phyloP scores from a whole-genome alignment of 2,888 invertebrate genomes.

The Cephus pygmeus region DNA sequence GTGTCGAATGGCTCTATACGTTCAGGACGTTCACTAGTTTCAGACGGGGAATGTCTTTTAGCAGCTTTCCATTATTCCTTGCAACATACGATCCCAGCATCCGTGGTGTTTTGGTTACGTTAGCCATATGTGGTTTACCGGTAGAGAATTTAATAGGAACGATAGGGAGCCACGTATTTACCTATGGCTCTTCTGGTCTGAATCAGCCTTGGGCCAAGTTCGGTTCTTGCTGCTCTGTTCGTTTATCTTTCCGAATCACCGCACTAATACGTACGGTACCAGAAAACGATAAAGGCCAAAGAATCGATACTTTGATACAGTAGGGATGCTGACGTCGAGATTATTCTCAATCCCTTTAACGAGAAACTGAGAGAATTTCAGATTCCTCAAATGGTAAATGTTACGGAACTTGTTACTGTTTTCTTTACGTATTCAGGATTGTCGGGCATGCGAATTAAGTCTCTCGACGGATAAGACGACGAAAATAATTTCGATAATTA shows the following conservation, averaged over 20 bases:
- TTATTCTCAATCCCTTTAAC: conserved; percentile 21
- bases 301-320: conserved; percentile 50
- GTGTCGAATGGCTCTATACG: conserved; percentile 36
- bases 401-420: conserved; percentile 38
- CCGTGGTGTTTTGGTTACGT: conserved; percentile 49
- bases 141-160: conserved; percentile 52
- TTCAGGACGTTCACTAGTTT: conserved; percentile 38
- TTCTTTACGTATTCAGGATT: conserved; percentile 51
- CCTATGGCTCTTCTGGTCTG: conserved; percentile 43
- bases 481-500: conserved; percentile 22
- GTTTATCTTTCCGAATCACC: conserved; percentile 53
- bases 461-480: conserved; percentile 21
- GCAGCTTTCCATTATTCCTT: conserved; percentile 47
- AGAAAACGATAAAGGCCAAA: conserved; percentile 38
- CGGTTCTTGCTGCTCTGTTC: conserved; percentile 41
- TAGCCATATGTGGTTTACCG: conserved; percentile 49
- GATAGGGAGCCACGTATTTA: conserved; percentile 52
- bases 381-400: conserved; percentile 34
- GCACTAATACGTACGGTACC: conserved; percentile 39
- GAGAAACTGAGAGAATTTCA: conserved; percentile 31
- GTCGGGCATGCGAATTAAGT: conserved; percentile 42
- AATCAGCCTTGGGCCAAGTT: conserved; percentile 42
- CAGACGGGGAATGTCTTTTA: conserved; percentile 47
- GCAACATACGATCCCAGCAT: conserved; percentile 50
- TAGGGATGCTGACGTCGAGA: conserved; percentile 38